A percentile compares a stretch with the other conserved stretches of the same genome.
Evolutionary conservation across 2,113 vertebrate species (phyloP).

Genomic region (Ornithorhynchus anatinus): DNA sequence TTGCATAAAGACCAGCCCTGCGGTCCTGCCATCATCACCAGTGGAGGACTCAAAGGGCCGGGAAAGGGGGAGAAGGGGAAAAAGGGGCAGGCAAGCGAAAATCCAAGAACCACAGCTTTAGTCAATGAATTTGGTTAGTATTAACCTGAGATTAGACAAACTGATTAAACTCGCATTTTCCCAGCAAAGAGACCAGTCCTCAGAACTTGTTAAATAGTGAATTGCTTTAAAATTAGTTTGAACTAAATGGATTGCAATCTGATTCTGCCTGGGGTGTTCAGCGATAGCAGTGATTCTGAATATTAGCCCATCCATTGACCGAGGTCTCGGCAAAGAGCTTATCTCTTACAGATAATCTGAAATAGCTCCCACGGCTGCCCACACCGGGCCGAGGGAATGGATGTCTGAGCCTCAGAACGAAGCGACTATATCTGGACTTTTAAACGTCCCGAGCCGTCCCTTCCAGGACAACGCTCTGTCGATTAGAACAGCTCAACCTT

Average conservation of each 20-base stretch:
- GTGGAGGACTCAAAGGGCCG: neutral
- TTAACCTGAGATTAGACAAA: constrained; percentile 52
- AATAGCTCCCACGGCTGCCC: neutral
- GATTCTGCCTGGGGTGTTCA: constrained; percentile 33
- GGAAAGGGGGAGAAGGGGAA: neutral
- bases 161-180: constrained; percentile 37
- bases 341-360: neutral
- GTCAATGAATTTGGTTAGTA: constrained; percentile 29
- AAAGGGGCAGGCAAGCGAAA: neutral
- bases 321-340: neutral
- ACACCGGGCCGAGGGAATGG: accelerated
- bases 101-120: neutral
- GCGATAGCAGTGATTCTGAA: constrained; percentile 15
- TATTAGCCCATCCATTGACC: constrained; percentile 18
- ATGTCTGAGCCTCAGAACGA: neutral
- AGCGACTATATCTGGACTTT: neutral
- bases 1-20: neutral
- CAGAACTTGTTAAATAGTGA: constrained; percentile 54
- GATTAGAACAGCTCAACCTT: neutral
- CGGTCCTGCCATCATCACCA: neutral
- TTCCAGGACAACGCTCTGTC: neutral
- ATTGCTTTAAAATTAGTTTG: constrained; percentile 57
- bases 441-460: neutral
- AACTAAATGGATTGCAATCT: constrained; percentile 52
- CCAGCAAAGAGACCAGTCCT: constrained; percentile 10